A percentile compares a stretch with the other conserved stretches of the same genome.
Evolutionary conservation across 2,797 vertebrate genomes (phyloP).

Genomic region (Crocidura indochinensis): DNA sequence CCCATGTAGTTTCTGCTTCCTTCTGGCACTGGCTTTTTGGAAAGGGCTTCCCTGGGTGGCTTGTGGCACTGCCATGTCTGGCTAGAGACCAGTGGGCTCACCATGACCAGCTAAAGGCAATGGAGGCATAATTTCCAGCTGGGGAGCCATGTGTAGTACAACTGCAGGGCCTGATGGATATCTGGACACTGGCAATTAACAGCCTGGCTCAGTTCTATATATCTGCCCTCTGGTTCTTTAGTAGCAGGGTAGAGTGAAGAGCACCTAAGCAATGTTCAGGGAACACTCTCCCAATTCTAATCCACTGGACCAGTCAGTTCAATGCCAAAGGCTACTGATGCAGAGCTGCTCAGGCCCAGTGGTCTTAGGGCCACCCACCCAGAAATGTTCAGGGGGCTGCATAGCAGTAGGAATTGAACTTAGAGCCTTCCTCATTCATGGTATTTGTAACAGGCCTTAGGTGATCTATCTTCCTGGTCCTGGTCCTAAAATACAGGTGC

Average conservation of each 20-base stretch:
- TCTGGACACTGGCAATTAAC: not conserved
- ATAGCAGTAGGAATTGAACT: too few species aligned
- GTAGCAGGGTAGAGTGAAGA: too few species aligned
- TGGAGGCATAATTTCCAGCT: conserved; percentile 14
- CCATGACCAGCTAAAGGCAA: not conserved
- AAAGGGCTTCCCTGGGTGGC: conserved; percentile 71
- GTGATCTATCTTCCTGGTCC: too few species aligned
- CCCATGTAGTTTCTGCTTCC: conserved; percentile 64
- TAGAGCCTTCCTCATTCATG: too few species aligned
- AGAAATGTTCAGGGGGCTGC: too few species aligned
- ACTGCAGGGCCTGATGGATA: not conserved
- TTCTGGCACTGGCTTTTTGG: conserved; percentile 68
- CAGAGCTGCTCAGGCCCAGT: too few species aligned
- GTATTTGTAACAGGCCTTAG: too few species aligned
- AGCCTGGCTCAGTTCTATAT: not conserved
- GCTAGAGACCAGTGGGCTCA: conserved; percentile 70
- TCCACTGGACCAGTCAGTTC: too few species aligned
- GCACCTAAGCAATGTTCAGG: too few species aligned
- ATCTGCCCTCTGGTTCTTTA: not conserved
- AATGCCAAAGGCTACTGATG: too few species aligned
- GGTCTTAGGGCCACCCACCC: too few species aligned
- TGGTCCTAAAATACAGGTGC: conserved; percentile 21
- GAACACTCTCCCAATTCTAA: too few species aligned
- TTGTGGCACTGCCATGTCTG: conserved; percentile 67
- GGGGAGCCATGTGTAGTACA: conserved; percentile 26